These are phyloP conservation scores for Papilio protenor DNA, from an alignment of 2,888 invertebrate species.

Conservation along the genomic window DNA sequence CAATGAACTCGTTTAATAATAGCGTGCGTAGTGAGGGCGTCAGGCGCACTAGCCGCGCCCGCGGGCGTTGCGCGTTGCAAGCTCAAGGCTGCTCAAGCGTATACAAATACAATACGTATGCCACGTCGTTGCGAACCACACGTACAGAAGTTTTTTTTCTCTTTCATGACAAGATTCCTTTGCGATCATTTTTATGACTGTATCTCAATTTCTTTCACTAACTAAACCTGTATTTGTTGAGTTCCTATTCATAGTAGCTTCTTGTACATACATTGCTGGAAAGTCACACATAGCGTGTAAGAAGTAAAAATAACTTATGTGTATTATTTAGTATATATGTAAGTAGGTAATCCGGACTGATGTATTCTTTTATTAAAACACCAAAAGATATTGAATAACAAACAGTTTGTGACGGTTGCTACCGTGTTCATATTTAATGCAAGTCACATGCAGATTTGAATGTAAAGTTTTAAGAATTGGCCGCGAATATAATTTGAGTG, in stretches of 20 bases:
- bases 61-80: constrained; percentile 58
- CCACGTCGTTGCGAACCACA: constrained; percentile 57
- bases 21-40: constrained; percentile 80
- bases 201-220: background rate
- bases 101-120: constrained; percentile 45
- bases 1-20: constrained; percentile 84
- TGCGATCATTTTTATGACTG: constrained; percentile 42
- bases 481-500: constrained; percentile 50
- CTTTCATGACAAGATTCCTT: constrained; percentile 57
- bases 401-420: background rate
- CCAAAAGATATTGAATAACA: constrained; percentile 26
- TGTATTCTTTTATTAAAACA: constrained; percentile 42
- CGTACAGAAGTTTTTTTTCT: constrained; percentile 60
- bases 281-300: too few species aligned
- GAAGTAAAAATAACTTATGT: background rate
- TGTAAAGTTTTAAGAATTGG: constrained; percentile 35
- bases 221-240: background rate
- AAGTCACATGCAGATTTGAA: constrained; percentile 25
- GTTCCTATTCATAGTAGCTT: too few species aligned
- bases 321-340: constrained; percentile 33
- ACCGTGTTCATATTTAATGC: constrained; percentile 24
- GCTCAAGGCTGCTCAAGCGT: constrained; percentile 68
- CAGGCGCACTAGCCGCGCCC: constrained; percentile 57
- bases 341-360: constrained; percentile 16
- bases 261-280: background rate